phyloP scores from a whole-genome alignment of 2,113 vertebrate genomes.

The Octodon degus region DNA sequence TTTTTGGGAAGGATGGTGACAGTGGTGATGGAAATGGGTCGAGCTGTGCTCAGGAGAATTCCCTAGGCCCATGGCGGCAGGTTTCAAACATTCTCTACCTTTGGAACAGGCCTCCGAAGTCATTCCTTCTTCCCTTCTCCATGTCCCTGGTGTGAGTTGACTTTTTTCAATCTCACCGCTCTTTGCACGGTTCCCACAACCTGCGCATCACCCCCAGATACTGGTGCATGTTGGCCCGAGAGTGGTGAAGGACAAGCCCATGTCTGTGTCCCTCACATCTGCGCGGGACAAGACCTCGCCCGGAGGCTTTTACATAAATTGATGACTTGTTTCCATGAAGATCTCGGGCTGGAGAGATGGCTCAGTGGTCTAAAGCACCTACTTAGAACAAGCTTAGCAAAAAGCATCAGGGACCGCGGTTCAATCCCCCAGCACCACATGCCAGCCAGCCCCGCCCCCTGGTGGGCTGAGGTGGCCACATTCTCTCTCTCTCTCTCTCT shows the following conservation, averaged over 20 bases:
- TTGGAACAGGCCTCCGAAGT: conserved; percentile 9
- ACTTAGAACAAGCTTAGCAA: too few relatives aligned
- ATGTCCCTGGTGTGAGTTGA: neutral
- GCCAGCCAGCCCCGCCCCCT: too few relatives aligned
- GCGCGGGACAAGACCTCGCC: neutral
- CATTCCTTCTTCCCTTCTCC: neutral
- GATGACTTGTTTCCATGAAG: neutral
- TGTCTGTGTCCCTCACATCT: neutral
- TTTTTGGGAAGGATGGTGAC: conserved; percentile 47
- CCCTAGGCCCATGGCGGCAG: neutral
- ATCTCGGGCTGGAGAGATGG: too few relatives aligned
- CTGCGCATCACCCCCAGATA: neutral
- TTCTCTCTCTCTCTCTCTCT: too few relatives aligned
- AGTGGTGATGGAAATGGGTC: neutral
- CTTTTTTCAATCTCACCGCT: neutral
- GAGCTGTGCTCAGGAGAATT: neutral
- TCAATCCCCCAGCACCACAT: too few relatives aligned
- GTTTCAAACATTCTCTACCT: neutral
- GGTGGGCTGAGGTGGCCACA: too few relatives aligned
- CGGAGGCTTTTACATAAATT: neutral
- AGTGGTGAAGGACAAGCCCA: neutral
- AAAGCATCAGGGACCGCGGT: too few relatives aligned
- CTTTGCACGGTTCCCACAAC: neutral
- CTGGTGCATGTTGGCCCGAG: neutral
- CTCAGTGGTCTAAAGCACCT: too few relatives aligned